Percentiles rank a stretch among this genome's conserved stretches.
Evolutionary conservation across 2,113 vertebrate species (phyloP).

Genomic region (Clupea harengus): DNA sequence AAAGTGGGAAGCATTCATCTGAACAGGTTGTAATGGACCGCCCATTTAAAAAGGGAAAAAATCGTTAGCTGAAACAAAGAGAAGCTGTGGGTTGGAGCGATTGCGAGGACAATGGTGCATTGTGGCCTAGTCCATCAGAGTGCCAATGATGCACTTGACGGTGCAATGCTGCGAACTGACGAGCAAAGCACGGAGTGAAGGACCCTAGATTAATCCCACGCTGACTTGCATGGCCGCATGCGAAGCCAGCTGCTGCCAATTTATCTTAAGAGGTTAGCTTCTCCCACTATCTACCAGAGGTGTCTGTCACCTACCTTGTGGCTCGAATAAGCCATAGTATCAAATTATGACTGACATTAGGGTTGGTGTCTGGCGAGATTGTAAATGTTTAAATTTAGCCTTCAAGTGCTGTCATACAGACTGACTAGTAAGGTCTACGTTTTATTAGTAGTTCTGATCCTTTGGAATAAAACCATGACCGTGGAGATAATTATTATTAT

Average conservation of each 20-base stretch:
- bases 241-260: not conserved
- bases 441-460: not conserved
- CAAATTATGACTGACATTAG: not conserved
- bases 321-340: not conserved
- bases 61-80: not conserved
- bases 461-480: not conserved
- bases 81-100: not conserved
- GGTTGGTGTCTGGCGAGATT: not conserved
- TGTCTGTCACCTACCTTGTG: too few relatives aligned
- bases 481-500: not conserved
- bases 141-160: not conserved
- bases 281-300: too few relatives aligned
- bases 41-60: not conserved
- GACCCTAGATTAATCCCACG: not conserved
- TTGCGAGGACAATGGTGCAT: not conserved
- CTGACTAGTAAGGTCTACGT: not conserved
- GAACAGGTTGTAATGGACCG: conserved; percentile 1
- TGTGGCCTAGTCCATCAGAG: conserved; percentile 4
- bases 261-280: not conserved
- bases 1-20: conserved; percentile 16
- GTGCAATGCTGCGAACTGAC: not conserved
- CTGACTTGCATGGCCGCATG: not conserved
- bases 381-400: not conserved
- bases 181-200: not conserved
- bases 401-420: not conserved